Base-by-base conservation (phyloP, 1,140 invertebrate species). In the Nylanderia fulva region DNA sequence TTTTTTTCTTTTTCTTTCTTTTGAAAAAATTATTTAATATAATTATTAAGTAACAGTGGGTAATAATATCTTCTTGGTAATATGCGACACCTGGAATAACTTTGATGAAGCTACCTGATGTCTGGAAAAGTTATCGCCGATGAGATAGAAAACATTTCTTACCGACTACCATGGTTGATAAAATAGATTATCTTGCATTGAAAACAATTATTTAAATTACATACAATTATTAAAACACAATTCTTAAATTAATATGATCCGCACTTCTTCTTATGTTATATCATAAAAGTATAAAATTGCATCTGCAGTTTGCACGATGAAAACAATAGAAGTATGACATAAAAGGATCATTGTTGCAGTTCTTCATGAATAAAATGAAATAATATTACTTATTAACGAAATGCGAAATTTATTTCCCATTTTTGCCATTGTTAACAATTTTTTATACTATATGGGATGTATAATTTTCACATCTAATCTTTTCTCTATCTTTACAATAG, bases 21-120 rank as follows among this genome's bases (percentile, higher is more conserved):
- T 39, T 8, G 1, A 64, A 36, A 33, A 9, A 13, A 27, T 42
- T 42, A 39, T 75, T 42, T 75, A 61, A 7, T 72, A 18, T 66
- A 3, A 74, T 42, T 27, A 36, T 13, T 24, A 2, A 24, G 7
- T 56, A 15, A 2, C 15, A 27, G 7, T 27, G 6, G 21, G 27
- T 54, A 58, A 54, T 21, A 61, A 45, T 0, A 9, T 61, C 36
- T 4, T 11, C 21, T 68, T 54, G 85, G 60, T 56, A 75, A 71
- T 27, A 63, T 69, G 74, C 86, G 87, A 87, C 87, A 87, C 61
- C 87, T 88, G 63, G 86, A 79, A 8, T 21, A 52, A 21, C 9
- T 9, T 9, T 48, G 74, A 52, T 58, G 45, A 33, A 75, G 29
- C 2, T 63, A n/a, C 8, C 63, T 11, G 54, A 11, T 13, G 54